phyloP scores from a whole-genome alignment of 2,113 vertebrate species.

The Hyaena hyaena region DNA sequence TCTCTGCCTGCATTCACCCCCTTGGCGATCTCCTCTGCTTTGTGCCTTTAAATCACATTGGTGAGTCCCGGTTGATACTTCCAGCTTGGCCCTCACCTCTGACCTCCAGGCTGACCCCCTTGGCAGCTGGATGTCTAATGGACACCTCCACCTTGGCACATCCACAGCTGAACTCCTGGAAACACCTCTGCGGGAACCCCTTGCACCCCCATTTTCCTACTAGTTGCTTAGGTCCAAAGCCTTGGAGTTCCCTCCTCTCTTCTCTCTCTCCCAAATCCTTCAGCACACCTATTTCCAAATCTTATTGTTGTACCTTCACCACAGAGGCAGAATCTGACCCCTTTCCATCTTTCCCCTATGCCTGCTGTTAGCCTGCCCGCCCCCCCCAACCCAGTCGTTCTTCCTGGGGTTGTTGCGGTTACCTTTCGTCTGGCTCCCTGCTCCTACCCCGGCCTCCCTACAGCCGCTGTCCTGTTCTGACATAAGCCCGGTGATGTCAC shows the following conservation, averaged over 20 bases:
- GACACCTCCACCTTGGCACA: background rate
- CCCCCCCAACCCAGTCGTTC: background rate
- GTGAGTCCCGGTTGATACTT: background rate
- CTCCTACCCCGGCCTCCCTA: background rate
- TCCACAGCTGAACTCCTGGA: background rate
- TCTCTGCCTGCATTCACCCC: background rate
- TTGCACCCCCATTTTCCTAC: background rate
- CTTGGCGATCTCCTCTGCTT: slow-evolving; percentile 27
- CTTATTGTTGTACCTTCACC: background rate
- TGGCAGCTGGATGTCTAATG: background rate
- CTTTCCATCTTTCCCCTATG: background rate
- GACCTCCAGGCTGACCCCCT: background rate
- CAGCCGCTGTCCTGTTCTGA: background rate
- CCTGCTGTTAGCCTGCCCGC: background rate
- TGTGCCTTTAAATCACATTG: slow-evolving; percentile 34
- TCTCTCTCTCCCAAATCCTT: background rate
- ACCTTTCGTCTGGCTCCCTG: background rate
- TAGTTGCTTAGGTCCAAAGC: background rate
- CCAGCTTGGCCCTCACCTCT: background rate
- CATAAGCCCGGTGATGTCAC: background rate
- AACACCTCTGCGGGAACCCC: background rate
- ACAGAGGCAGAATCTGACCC: background rate
- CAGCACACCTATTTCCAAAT: background rate
- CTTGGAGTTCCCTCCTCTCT: background rate
- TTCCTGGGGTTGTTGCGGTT: background rate